Percentiles rank a stretch among this genome's conserved stretches.
phyloP scores from a whole-genome alignment of 2,888 invertebrate genomes.

The Heteromyza rotundicornis region DNA sequence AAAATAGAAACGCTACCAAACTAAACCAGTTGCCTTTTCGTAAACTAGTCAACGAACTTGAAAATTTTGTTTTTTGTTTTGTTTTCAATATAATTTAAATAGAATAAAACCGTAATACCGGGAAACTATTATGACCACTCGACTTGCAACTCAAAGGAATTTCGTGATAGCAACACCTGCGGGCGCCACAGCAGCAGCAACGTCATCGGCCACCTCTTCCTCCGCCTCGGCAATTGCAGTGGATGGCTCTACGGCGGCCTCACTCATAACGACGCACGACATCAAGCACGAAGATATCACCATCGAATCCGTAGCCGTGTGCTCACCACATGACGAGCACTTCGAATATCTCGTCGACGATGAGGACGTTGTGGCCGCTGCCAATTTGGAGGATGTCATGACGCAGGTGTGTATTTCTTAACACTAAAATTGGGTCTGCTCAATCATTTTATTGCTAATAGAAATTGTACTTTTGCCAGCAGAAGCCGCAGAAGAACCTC shows the following conservation, averaged over 20 bases:
- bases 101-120: too few species aligned
- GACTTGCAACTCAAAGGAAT: constrained; percentile 59
- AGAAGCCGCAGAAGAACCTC: constrained; percentile 57
- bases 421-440: constrained; percentile 18
- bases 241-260: constrained; percentile 8
- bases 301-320: constrained; percentile 36
- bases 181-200: constrained; percentile 15
- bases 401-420: constrained; percentile 43
- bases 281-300: constrained; percentile 44
- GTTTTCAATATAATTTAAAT: constrained; percentile 1
- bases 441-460: not conserved
- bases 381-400: constrained; percentile 53
- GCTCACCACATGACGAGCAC: constrained; percentile 34
- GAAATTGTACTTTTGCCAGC: constrained; percentile 23
- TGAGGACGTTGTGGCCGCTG: constrained; percentile 45
- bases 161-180: constrained; percentile 54
- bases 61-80: too few species aligned
- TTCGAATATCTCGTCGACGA: constrained; percentile 45
- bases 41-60: constrained; percentile 45
- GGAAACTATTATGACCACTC: constrained; percentile 58
- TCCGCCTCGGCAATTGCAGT: constrained; percentile 26
- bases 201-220: constrained; percentile 12
- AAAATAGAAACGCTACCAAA: constrained; percentile 13
- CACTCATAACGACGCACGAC: constrained; percentile 30
- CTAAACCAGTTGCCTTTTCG: constrained; percentile 8